phyloP scores from a whole-genome alignment of 2,113 vertebrate genomes.

The Microcebus ravelobensis region DNA sequence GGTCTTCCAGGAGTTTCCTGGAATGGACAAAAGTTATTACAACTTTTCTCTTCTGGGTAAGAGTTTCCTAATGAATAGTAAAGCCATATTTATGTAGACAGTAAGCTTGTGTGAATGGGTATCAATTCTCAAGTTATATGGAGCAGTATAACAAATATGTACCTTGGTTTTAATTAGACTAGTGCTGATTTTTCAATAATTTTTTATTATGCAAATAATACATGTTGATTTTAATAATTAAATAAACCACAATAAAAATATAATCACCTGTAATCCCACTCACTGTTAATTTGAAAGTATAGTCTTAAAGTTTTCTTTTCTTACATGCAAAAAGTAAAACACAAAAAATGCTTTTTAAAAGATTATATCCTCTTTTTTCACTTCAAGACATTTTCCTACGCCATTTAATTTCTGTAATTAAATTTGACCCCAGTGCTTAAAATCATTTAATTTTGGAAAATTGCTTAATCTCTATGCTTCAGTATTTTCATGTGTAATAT shows the following conservation, averaged over 20 bases:
- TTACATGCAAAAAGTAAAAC: not conserved
- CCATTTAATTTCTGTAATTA: slow-evolving; percentile 17
- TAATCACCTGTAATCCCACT: not conserved
- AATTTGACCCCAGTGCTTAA: not conserved
- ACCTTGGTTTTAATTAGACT: not conserved
- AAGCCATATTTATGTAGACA: not conserved
- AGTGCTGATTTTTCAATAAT: not conserved
- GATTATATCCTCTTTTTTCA: not conserved
- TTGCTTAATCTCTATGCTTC: not conserved
- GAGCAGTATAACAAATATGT: not conserved
- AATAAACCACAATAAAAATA: not conserved
- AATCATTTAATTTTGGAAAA: not conserved
- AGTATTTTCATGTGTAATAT: slow-evolving; percentile 1
- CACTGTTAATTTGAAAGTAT: not conserved
- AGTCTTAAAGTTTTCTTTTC: not conserved
- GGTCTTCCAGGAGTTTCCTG: not conserved
- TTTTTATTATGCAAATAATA: not conserved
- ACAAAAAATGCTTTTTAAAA: not conserved
- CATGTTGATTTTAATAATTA: not conserved
- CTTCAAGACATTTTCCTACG: not conserved
- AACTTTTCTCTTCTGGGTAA: not conserved
- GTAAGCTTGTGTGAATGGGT: not conserved
- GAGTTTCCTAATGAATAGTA: not conserved
- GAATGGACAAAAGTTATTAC: not conserved
- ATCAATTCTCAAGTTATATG: not conserved